These are phyloP conservation scores for Morpho deidamia DNA, from an alignment of 2,888 invertebrate genomes.

Conservation along the genomic window DNA sequence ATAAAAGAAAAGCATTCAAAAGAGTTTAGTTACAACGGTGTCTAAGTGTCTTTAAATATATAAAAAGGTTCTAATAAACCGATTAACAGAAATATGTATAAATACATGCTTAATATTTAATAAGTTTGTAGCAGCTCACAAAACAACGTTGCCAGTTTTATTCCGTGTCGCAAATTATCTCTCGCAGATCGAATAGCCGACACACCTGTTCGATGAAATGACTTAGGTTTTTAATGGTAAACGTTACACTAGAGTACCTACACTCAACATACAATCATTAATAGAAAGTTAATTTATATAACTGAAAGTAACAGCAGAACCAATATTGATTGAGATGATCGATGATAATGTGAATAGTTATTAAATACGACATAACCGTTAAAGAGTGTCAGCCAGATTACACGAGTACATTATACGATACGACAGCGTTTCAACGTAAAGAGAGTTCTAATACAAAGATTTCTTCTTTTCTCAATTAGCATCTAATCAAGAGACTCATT, in stretches of 20 bases:
- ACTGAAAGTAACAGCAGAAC: slow-evolving; percentile 56
- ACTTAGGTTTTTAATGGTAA: slow-evolving; percentile 10
- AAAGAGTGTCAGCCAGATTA: slow-evolving; percentile 32
- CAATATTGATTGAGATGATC: slow-evolving; percentile 53
- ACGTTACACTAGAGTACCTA: background rate
- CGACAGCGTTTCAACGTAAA: slow-evolving; percentile 45
- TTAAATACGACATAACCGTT: slow-evolving; percentile 38
- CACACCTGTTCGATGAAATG: slow-evolving; percentile 7
- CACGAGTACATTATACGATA: slow-evolving; percentile 32
- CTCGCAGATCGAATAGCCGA: slow-evolving; percentile 2
- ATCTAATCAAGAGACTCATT: slow-evolving; percentile 64
- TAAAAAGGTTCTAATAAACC: too few relatives aligned
- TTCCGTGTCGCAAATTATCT: slow-evolving; percentile 15
- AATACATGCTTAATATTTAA: too few relatives aligned
- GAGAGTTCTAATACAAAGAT: slow-evolving; percentile 42
- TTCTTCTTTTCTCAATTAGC: slow-evolving; percentile 63
- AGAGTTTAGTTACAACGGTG: too few relatives aligned
- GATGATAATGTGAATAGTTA: slow-evolving; percentile 43
- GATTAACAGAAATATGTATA: too few relatives aligned
- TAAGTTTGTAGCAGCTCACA: background rate
- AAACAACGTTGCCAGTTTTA: slow-evolving; percentile 2
- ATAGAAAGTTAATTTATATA: slow-evolving; percentile 65
- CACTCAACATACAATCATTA: slow-evolving; percentile 23
- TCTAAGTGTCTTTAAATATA: too few relatives aligned
- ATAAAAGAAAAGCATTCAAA: too few relatives aligned